Evolutionary conservation across 2,797 vertebrate genomes (phyloP).

Genomic region (Thamnophis elegans): DNA sequence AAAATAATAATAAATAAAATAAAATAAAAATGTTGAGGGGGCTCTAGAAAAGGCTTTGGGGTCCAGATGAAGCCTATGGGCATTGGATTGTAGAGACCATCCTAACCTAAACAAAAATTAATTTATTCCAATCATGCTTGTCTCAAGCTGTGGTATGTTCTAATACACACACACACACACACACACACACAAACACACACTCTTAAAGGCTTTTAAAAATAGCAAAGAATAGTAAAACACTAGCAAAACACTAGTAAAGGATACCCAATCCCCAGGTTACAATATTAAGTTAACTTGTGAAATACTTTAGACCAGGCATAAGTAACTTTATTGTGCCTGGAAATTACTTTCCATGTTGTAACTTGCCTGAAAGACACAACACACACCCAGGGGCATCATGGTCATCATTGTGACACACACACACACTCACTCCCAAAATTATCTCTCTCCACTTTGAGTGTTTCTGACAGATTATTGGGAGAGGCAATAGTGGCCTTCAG

Average conservation of each 20-base stretch:
- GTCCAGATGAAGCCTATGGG: not conserved
- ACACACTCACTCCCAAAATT: not conserved
- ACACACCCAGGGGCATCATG: not conserved
- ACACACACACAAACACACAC: too few relatives aligned
- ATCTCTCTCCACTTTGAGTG: not conserved
- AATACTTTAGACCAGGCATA: not conserved
- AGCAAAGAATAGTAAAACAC: not conserved
- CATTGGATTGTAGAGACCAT: not conserved
- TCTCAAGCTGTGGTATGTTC: not conserved
- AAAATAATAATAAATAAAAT: too few relatives aligned
- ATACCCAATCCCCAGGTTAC: not conserved
- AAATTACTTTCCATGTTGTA: not conserved
- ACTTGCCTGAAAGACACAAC: not conserved
- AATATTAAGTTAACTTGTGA: not conserved
- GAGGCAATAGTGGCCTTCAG: not conserved
- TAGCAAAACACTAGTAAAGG: accelerated
- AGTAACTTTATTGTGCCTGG: not conserved
- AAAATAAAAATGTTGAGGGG: not conserved
- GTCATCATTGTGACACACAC: not conserved
- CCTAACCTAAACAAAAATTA: not conserved
- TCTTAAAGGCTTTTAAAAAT: slow-evolving; percentile 8
- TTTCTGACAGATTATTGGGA: not conserved
- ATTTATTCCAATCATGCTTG: not conserved
- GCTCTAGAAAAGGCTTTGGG: not conserved
- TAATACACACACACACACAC: not conserved